Evolutionary conservation across 2,113 vertebrate species (phyloP).

Genomic region (Desmodus rotundus): DNA sequence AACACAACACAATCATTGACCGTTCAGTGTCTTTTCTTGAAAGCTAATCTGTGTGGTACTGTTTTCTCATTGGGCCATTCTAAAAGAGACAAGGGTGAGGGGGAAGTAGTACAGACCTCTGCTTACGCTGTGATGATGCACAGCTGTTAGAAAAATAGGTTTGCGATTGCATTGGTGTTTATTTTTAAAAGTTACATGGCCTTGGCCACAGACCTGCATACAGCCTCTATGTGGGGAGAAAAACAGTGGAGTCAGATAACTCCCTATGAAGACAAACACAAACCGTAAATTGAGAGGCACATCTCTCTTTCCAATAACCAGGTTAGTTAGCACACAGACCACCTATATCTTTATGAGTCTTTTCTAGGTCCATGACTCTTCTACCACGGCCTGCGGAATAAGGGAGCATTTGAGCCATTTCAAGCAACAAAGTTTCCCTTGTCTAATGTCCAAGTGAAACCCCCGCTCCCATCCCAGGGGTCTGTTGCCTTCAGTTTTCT

Average conservation of each 20-base stretch:
- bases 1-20: not conserved
- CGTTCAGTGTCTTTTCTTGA: not conserved
- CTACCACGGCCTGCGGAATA: not conserved
- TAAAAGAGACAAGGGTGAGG: not conserved
- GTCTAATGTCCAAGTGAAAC: not conserved
- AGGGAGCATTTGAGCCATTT: not conserved
- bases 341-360: not conserved
- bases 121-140: not conserved
- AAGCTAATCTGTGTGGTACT: not conserved
- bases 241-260: not conserved
- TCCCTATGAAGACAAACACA: not conserved
- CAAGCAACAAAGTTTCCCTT: not conserved
- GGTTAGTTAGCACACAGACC: not conserved
- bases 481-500: not conserved
- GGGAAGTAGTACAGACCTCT: not conserved
- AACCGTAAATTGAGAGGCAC: not conserved
- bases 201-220: not conserved
- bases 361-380: not conserved
- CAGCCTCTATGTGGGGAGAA: not conserved
- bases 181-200: not conserved
- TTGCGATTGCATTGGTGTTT: not conserved
- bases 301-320: not conserved
- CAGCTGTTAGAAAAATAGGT: not conserved
- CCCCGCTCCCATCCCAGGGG: rapidly evolving
- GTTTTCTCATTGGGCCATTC: not conserved